phyloP scores from a whole-genome alignment of 2,113 vertebrate genomes.

The Hoplias malabaricus region DNA sequence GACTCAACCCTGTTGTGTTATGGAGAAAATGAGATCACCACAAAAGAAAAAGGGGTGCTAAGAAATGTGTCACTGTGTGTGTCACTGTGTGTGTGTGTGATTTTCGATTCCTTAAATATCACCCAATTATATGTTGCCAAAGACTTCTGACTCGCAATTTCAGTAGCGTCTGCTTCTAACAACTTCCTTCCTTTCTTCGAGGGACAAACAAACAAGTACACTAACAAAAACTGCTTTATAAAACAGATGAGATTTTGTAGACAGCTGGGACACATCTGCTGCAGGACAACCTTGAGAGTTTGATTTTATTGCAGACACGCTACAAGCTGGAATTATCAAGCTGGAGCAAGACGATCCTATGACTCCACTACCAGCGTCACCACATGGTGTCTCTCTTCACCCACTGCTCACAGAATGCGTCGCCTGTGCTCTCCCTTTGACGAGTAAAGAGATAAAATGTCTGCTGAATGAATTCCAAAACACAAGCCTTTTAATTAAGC shows the following conservation, averaged over 20 bases:
- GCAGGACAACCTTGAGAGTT: neutral
- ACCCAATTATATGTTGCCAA: too few relatives aligned
- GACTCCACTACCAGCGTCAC: slow-evolving; percentile 25
- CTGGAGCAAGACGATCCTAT: neutral
- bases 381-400: slow-evolving; percentile 70
- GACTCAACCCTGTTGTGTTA: slow-evolving; percentile 54
- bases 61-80: slow-evolving; percentile 18
- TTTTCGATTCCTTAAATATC: slow-evolving; percentile 5
- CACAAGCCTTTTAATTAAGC: slow-evolving; percentile 46
- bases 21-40: slow-evolving; percentile 67
- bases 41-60: slow-evolving; percentile 46
- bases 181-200: neutral
- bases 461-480: slow-evolving; percentile 55
- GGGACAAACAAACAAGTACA: neutral
- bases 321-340: neutral
- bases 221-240: neutral
- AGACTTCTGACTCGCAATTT: neutral
- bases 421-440: slow-evolving; percentile 33
- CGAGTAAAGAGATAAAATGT: slow-evolving; percentile 45
- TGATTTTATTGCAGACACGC: neutral
- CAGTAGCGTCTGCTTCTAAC: neutral
- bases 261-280: neutral
- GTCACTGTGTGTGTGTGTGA: neutral
- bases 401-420: slow-evolving; percentile 35
- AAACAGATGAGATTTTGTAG: neutral